Evolutionary conservation across 2,113 vertebrate genomes (phyloP), one percentile per base, ranked within the genome.

Genomic region (Melanerpes aurifrons): DNA sequence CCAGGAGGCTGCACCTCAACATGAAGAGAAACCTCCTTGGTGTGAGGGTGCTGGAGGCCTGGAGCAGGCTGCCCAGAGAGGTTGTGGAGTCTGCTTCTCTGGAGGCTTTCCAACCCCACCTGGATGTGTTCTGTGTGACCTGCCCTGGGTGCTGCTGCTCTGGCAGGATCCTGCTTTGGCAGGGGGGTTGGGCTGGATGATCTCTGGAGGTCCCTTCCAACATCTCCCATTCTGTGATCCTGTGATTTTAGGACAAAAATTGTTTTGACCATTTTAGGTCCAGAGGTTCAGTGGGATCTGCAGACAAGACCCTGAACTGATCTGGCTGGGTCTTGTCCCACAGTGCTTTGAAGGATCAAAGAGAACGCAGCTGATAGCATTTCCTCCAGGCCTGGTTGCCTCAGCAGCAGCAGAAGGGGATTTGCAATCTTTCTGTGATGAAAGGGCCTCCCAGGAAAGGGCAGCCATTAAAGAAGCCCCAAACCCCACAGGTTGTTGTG

Each of bases 251-350:
- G 21, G 73, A 47, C 40, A 70, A 82, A 89, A n/a, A 69, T 64
- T 10, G 12, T 57, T 78, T 35, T 85, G 56, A 62, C 70, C 56
- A 66, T 0, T 70, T 89, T 89, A 68, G 17, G 73, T 80, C 12
- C 32, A 67, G 68, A 82, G 14, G 2, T 64, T 53, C 0, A 0
- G 10, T 81, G 43, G 28, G 74, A 67, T 83, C 53, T 32, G 12
- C 48, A 77, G 61, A 21, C 35, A 89, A 67, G 47, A 82, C 56
- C 19, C 31, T 57, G 32, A 87, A 85, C n/a, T 50, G 24, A 7
- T 83, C 72, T 83, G 48, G 14, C 31, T 80, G n/a, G 57, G 10
- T 37, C 40, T 31, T 5, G 43, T 67, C 71, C 15, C 15, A 54
- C 79, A 17, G 9, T 70, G 24, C 47, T 25, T 7, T 47, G 15